A percentile compares a stretch with the other conserved stretches of the same genome.
phyloP scores from a whole-genome alignment of 2,888 invertebrate genomes.

The Cryptus armator region DNA sequence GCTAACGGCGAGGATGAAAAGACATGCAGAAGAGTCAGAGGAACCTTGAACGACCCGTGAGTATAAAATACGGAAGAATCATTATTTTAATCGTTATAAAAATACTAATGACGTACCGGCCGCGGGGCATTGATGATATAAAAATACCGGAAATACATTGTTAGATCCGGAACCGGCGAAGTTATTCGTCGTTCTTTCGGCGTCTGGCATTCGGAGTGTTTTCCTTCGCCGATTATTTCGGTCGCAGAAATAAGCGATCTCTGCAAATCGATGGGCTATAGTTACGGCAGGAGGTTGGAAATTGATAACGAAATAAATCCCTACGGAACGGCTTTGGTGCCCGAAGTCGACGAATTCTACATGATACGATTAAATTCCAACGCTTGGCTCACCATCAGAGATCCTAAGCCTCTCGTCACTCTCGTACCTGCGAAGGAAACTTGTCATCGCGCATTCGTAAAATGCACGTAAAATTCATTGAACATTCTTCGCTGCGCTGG shows the following conservation, averaged over 20 bases:
- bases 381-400: conserved; percentile 74
- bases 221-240: conserved; percentile 79
- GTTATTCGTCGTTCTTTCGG: conserved; percentile 89
- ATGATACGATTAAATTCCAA: conserved; percentile 75
- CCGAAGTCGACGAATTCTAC: conserved; percentile 74
- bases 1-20: conserved; percentile 91
- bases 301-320: conserved; percentile 48
- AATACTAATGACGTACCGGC: neutral
- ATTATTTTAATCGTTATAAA: neutral
- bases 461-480: conserved; percentile 58
- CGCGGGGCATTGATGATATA: too few relatives aligned
- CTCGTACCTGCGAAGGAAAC: conserved; percentile 68
- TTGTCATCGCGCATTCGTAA: conserved; percentile 78
- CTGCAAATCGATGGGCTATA: conserved; percentile 88
- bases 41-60: conserved; percentile 79
- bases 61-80: conserved; percentile 65
- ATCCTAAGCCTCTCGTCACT: conserved; percentile 73
- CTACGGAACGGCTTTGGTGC: conserved; percentile 67
- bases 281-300: conserved; percentile 84
- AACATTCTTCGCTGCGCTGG: conserved; percentile 9
- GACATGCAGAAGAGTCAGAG: conserved; percentile 87
- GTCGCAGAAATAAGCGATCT: conserved; percentile 86
- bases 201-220: conserved; percentile 91
- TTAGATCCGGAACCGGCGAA: conserved; percentile 88
- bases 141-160: conserved; percentile 61